Percentiles rank a stretch among this genome's conserved stretches.
Evolutionary conservation across 2,888 invertebrate genomes (phyloP).

Genomic region (Athetis lepigone): DNA sequence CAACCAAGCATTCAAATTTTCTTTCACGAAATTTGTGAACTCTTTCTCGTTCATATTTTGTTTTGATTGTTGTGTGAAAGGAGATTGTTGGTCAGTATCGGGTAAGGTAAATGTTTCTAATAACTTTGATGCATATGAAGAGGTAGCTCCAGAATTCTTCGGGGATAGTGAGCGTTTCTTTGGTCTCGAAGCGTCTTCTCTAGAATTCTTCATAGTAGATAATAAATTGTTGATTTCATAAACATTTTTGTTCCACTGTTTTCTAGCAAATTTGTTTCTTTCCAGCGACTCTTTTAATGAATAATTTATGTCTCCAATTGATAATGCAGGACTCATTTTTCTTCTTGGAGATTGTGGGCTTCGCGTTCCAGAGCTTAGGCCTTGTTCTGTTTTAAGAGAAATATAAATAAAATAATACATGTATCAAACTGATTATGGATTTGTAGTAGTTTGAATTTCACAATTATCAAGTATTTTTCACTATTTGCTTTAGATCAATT

Average conservation of each 20-base stretch:
- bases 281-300: constrained; percentile 27
- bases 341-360: background rate
- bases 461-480: background rate
- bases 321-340: background rate
- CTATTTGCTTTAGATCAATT: too few species aligned
- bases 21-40: background rate
- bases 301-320: constrained; percentile 1
- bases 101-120: constrained; percentile 1
- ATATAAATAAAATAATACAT: constrained; percentile 10
- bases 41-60: constrained; percentile 2
- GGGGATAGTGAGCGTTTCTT: background rate
- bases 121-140: constrained; percentile 4
- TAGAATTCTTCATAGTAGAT: background rate
- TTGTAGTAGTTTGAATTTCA: constrained; percentile 1
- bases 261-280: background rate
- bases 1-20: constrained; percentile 26
- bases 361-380: background rate
- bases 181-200: background rate
- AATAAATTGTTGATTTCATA: background rate
- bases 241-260: constrained; percentile 13
- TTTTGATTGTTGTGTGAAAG: constrained; percentile 8
- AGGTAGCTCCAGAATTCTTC: background rate
- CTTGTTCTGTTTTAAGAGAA: constrained; percentile 31
- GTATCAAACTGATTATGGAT: background rate
- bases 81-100: constrained; percentile 19